A percentile compares a stretch with the other conserved stretches of the same genome.
Evolutionary conservation across 2,797 vertebrate genomes (phyloP).

Genomic region (Erethizon dorsatum): DNA sequence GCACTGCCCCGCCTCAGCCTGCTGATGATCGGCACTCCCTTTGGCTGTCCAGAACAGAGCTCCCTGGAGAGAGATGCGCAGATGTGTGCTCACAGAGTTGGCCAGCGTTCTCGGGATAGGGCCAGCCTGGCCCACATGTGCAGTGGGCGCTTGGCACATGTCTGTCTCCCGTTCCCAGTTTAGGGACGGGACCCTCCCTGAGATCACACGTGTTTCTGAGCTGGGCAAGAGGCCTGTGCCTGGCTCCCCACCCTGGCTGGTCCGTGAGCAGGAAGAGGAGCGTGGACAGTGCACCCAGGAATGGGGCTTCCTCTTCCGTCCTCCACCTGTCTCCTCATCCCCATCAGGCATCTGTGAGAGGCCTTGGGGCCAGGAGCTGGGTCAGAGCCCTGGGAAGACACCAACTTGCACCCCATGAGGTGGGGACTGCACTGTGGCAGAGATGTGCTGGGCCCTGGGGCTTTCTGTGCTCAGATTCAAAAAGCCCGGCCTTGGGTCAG

Average conservation of each 20-base stretch:
- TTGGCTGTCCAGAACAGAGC: not conserved
- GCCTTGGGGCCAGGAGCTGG: not conserved
- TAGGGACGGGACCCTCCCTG: not conserved
- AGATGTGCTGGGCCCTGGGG: not conserved
- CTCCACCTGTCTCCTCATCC: not conserved
- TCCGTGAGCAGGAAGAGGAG: not conserved
- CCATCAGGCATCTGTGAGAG: not conserved
- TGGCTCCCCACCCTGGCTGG: not conserved
- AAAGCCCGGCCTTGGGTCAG: not conserved
- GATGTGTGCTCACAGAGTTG: not conserved
- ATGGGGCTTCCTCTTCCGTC: not conserved
- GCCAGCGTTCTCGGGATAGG: not conserved
- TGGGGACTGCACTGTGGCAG: not conserved
- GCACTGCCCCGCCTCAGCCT: not conserved
- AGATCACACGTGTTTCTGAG: not conserved
- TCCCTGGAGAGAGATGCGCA: not conserved
- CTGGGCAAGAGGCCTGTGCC: not conserved
- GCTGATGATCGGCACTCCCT: no score
- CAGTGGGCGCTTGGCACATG: not conserved
- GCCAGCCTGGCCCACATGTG: not conserved
- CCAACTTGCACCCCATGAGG: not conserved
- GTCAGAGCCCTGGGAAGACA: not conserved
- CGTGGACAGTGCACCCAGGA: not conserved
- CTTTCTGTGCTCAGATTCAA: not conserved
- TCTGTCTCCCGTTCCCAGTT: not conserved